phyloP scores from a whole-genome alignment of 2,797 vertebrate species.

The Varecia variegata region DNA sequence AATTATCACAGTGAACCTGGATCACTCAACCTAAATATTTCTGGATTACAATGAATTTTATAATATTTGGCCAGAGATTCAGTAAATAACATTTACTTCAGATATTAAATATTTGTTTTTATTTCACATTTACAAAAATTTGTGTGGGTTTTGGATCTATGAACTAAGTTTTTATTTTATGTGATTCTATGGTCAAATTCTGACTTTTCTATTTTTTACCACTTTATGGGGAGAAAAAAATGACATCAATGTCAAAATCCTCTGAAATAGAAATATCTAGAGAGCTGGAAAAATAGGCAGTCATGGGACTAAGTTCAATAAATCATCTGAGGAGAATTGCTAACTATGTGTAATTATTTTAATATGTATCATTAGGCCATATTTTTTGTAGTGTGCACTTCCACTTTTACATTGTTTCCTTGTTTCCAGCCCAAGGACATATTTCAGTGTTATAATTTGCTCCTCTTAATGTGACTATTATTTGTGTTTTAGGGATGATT shows the following conservation, averaged over 20 bases:
- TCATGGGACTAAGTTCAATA: conserved; percentile 50
- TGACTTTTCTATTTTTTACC: not conserved
- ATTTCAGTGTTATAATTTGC: conserved; percentile 60
- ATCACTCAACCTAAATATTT: not conserved
- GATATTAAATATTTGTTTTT: conserved; percentile 14
- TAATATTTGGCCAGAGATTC: not conserved
- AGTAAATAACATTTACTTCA: not conserved
- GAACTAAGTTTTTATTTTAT: not conserved
- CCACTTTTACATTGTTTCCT: conserved; percentile 49
- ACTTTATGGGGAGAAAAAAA: not conserved
- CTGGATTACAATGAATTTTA: not conserved
- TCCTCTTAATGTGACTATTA: conserved; percentile 51
- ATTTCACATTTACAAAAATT: conserved; percentile 2
- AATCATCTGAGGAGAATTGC: conserved; percentile 53
- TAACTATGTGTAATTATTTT: conserved; percentile 65
- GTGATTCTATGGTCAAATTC: not conserved
- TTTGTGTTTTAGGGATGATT: conserved; percentile 61
- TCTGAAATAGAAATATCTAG: conserved; percentile 46
- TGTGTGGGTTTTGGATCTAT: not conserved
- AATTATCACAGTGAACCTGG: not conserved
- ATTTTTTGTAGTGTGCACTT: not conserved
- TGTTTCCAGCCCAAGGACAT: conserved; percentile 53
- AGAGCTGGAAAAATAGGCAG: conserved; percentile 38
- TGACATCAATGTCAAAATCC: conserved; percentile 54
- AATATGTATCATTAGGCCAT: conserved; percentile 61